Percentiles rank a stretch among this genome's conserved stretches.
These are phyloP conservation scores for Meloidogyne hapla DNA, from an alignment of 1,140 invertebrate species.

Conservation along the genomic window DNA sequence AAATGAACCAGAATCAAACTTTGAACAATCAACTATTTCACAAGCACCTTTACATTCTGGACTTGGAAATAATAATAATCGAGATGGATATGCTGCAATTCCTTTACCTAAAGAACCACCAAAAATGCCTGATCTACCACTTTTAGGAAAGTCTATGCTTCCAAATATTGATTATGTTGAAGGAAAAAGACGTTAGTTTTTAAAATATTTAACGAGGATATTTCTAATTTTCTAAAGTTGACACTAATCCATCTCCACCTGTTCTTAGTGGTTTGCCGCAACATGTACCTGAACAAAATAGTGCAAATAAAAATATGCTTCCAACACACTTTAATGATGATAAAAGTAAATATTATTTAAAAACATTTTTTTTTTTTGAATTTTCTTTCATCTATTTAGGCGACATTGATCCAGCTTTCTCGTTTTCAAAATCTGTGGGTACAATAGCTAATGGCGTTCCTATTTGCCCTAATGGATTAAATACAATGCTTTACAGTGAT, in stretches of 20 bases:
- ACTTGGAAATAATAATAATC: not conserved
- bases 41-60: not conserved
- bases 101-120: slow-evolving; percentile 34
- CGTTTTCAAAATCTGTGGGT: not conserved
- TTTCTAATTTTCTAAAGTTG: not conserved
- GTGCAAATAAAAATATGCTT: not conserved
- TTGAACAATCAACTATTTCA: slow-evolving; percentile 20
- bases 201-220: too few species aligned
- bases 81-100: slow-evolving; percentile 7
- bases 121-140: slow-evolving; percentile 26
- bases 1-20: not conserved
- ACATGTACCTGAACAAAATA: slow-evolving; percentile 16
- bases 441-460: slow-evolving; percentile 12
- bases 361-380: not conserved
- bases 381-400: not conserved
- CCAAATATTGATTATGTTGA: slow-evolving; percentile 26
- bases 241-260: not conserved
- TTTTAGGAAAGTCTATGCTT: slow-evolving; percentile 40
- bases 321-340: not conserved
- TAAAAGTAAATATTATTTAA: slow-evolving; percentile 10
- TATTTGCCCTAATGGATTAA: slow-evolving; percentile 51
- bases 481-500: slow-evolving; percentile 50
- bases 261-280: slow-evolving; percentile 4
- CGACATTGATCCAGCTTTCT: not conserved
- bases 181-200: slow-evolving; percentile 6